phyloP scores from a whole-genome alignment of 2,888 invertebrate genomes.

The Stenurella melanura region DNA sequence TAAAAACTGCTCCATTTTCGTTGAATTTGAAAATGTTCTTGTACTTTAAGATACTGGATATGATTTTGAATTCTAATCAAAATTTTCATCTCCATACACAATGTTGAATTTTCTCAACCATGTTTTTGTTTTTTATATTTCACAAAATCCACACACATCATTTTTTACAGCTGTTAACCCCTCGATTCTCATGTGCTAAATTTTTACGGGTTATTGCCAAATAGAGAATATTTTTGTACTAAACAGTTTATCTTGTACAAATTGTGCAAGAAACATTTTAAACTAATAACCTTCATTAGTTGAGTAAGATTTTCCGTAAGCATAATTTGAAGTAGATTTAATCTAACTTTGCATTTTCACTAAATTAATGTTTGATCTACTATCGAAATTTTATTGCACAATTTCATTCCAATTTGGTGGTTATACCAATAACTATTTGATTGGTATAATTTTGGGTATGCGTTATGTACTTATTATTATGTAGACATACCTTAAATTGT shows the following conservation, averaged over 20 bases:
- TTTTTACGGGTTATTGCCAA: slow-evolving; percentile 12
- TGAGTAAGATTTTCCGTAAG: not conserved
- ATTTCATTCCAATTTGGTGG: not conserved
- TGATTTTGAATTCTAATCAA: too few relatives aligned
- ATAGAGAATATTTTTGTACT: slow-evolving; percentile 17
- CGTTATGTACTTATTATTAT: not conserved
- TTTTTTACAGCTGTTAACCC: too few relatives aligned
- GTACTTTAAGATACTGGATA: too few relatives aligned
- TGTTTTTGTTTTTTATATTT: too few relatives aligned
- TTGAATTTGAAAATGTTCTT: too few relatives aligned
- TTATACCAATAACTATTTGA: not conserved
- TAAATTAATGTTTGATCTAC: not conserved
- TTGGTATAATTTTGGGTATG: not conserved
- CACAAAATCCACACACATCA: too few relatives aligned
- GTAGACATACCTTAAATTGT: not conserved
- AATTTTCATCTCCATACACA: too few relatives aligned
- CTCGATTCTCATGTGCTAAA: not conserved
- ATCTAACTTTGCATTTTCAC: not conserved
- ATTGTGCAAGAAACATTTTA: slow-evolving; percentile 3
- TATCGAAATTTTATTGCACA: not conserved
- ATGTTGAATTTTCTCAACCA: too few relatives aligned
- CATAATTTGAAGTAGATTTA: not conserved
- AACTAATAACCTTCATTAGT: not conserved
- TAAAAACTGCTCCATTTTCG: too few relatives aligned
- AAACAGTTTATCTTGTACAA: slow-evolving; percentile 10